phyloP scores from a whole-genome alignment of 2,888 invertebrate species.

The Microctonus aethiopoides region DNA sequence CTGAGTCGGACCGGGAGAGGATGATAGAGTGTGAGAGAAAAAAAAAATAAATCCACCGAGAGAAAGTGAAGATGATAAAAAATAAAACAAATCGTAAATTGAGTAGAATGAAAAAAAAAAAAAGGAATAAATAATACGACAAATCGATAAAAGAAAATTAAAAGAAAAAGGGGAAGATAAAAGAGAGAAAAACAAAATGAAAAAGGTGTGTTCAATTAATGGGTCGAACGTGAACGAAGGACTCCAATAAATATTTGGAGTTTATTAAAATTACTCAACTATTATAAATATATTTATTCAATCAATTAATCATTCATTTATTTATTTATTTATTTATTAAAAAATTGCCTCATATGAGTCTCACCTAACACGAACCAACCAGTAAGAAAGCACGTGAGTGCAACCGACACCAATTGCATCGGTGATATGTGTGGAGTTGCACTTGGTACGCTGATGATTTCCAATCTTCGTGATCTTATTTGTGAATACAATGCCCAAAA shows the following conservation, averaged over 20 bases:
- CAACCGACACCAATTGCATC: constrained; percentile 74
- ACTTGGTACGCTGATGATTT: constrained; percentile 56
- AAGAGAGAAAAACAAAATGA: background rate
- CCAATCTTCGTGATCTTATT: constrained; percentile 60
- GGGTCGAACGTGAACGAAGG: constrained; percentile 8
- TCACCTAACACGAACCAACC: constrained; percentile 81
- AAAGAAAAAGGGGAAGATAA: background rate
- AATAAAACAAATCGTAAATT: too few relatives aligned
- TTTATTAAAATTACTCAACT: background rate
- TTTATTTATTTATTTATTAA: too few relatives aligned
- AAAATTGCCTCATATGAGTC: constrained; percentile 27
- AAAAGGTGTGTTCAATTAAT: constrained; percentile 17
- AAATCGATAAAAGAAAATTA: too few relatives aligned
- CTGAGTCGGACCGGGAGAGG: constrained; percentile 41
- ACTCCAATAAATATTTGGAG: background rate
- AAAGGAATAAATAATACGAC: background rate
- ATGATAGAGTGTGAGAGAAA: constrained; percentile 21
- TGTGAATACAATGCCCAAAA: constrained; percentile 60
- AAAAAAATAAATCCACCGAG: background rate
- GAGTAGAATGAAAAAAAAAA: too few relatives aligned
- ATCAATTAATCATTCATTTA: too few relatives aligned
- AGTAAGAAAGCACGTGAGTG: constrained; percentile 77
- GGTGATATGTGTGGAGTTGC: constrained; percentile 67
- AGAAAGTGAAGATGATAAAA: background rate
- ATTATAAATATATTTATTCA: background rate